phyloP scores from a whole-genome alignment of 2,113 vertebrate genomes.

The Crotalus helleri region DNA sequence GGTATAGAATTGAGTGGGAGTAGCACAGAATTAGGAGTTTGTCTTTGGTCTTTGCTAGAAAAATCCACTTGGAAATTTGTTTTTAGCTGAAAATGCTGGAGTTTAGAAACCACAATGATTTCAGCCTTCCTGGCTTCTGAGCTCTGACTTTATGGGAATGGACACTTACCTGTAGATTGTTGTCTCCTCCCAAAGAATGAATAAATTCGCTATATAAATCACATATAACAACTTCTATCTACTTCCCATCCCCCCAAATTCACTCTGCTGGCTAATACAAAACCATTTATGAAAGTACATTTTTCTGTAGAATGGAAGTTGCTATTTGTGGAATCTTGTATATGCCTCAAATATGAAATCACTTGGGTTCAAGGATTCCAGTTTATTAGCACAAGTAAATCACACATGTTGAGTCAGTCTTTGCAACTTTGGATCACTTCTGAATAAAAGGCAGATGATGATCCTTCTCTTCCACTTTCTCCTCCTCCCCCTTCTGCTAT shows the following conservation, averaged over 20 bases:
- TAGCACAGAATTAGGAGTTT: background rate
- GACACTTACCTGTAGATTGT: background rate
- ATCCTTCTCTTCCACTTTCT: background rate
- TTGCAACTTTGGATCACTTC: background rate
- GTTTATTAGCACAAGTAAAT: background rate
- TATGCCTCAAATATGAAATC: background rate
- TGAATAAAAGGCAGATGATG: background rate
- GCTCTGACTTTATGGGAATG: background rate
- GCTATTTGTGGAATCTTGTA: background rate
- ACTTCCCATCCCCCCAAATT: background rate
- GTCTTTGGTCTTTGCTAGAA: background rate
- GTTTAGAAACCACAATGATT: background rate
- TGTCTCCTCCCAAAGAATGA: background rate
- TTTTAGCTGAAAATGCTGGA: background rate
- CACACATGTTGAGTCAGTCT: background rate
- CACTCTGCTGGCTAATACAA: background rate
- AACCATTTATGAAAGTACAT: background rate
- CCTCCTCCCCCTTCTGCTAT: background rate
- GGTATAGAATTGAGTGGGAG: background rate
- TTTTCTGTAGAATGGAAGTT: background rate
- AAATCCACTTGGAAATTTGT: background rate
- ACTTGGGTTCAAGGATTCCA: background rate
- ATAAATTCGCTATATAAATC: background rate
- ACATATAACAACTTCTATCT: background rate
- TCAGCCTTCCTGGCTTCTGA: background rate